Conservation (phyloP, 2,113 vertebrate species). For the Origma solitaria region DNA sequence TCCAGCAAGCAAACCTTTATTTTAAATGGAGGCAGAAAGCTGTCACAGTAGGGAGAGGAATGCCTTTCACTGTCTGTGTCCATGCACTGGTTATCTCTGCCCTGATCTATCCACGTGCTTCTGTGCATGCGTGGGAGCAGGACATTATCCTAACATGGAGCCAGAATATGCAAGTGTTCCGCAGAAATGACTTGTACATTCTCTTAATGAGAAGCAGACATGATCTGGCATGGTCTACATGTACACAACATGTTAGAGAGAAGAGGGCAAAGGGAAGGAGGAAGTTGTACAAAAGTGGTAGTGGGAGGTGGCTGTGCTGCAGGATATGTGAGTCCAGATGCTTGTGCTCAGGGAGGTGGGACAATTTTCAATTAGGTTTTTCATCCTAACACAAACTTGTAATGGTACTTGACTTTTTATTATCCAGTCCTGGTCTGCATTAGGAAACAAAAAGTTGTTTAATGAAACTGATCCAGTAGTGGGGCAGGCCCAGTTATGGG, state of each 20-base stretch:
- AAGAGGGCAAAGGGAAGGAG: not conserved
- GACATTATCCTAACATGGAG: not conserved
- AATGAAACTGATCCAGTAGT: not conserved
- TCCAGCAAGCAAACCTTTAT: not conserved
- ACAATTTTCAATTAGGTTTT: not conserved
- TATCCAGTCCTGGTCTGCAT: not conserved
- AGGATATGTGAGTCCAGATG: not conserved
- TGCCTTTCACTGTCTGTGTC: not conserved
- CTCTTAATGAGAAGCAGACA: not conserved
- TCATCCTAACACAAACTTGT: not conserved
- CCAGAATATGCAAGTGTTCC: not conserved
- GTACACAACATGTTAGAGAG: rapidly evolving
- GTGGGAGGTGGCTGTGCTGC: not conserved
- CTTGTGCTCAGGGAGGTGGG: not conserved
- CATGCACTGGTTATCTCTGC: not conserved
- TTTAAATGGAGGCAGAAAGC: not conserved
- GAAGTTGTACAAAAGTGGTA: not conserved
- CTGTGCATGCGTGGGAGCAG: not conserved
- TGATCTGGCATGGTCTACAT: not conserved
- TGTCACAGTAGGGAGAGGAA: not conserved
- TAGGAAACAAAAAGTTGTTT: not conserved
- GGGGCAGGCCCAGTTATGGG: not conserved
- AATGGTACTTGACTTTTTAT: not conserved
- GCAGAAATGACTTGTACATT: not conserved
- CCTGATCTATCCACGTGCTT: not conserved